These are phyloP conservation scores for Sapayoa aenigma DNA, from an alignment of 2,113 vertebrate species.

Conservation along the genomic window DNA sequence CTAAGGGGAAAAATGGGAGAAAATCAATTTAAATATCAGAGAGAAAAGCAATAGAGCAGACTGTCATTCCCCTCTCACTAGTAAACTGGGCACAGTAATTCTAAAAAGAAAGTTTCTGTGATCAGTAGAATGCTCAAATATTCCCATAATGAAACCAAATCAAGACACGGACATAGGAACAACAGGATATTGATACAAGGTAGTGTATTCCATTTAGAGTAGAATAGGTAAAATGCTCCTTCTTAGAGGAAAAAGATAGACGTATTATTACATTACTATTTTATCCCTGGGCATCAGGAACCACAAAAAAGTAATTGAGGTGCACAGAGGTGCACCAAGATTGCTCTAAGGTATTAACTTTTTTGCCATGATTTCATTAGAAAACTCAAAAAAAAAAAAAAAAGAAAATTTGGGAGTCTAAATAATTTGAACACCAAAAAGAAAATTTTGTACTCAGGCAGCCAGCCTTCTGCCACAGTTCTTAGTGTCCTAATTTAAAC, in stretches of 20 bases:
- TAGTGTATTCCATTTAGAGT: neutral
- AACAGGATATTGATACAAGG: neutral
- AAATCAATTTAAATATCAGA: neutral
- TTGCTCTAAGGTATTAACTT: too few relatives aligned
- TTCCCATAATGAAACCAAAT: neutral
- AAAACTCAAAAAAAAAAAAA: neutral
- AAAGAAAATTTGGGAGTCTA: neutral
- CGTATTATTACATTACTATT: rapidly evolving
- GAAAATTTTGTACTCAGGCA: neutral
- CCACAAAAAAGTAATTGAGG: too few relatives aligned
- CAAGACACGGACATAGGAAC: neutral
- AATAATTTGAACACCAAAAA: neutral
- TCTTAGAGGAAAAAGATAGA: neutral
- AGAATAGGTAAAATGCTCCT: neutral
- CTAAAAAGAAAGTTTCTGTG: neutral
- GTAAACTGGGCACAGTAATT: neutral
- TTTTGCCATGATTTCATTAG: neutral
- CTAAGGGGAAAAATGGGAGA: neutral
- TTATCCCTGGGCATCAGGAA: neutral
- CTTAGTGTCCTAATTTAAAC: neutral
- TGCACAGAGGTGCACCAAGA: too few relatives aligned
- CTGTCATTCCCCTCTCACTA: neutral
- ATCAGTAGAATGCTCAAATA: neutral
- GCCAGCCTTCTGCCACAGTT: neutral
- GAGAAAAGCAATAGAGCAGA: neutral